Conservation (phyloP, 2,888 invertebrate genomes). For the Anarsia innoxiella region DNA sequence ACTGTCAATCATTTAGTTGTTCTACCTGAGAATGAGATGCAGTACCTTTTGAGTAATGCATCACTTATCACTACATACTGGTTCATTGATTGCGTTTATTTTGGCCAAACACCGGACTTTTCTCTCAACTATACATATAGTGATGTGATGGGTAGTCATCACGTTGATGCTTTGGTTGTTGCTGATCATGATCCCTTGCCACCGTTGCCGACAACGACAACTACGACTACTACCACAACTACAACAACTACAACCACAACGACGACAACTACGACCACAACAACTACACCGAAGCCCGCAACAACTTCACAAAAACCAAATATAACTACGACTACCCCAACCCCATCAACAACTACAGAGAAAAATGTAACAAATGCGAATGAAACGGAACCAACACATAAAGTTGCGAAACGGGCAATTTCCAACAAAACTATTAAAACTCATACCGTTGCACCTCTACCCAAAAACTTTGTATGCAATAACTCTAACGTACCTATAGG, state of each 20-base stretch:
- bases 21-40: constrained; percentile 76
- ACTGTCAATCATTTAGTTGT: constrained; percentile 75
- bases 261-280: constrained; percentile 39
- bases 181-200: constrained; percentile 79
- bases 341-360: constrained; percentile 20
- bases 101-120: constrained; percentile 78
- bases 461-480: constrained; percentile 42
- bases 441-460: constrained; percentile 19
- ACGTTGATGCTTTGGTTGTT: constrained; percentile 81
- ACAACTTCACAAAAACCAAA: constrained; percentile 28
- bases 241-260: constrained; percentile 61
- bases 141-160: constrained; percentile 74
- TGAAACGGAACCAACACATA: constrained; percentile 24
- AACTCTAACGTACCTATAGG: constrained; percentile 78
- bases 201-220: constrained; percentile 65
- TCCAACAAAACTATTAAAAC: constrained; percentile 32
- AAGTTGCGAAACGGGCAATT: constrained; percentile 34
- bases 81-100: constrained; percentile 85
- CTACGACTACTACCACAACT: constrained; percentile 60
- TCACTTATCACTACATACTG: constrained; percentile 79
- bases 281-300: constrained; percentile 27
- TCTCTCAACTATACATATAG: constrained; percentile 78
- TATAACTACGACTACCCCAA: constrained; percentile 26
- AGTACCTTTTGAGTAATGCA: constrained; percentile 69
- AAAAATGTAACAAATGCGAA: constrained; percentile 14